phyloP scores from a whole-genome alignment of 1,140 invertebrate genomes.

The Cydia splendana region DNA sequence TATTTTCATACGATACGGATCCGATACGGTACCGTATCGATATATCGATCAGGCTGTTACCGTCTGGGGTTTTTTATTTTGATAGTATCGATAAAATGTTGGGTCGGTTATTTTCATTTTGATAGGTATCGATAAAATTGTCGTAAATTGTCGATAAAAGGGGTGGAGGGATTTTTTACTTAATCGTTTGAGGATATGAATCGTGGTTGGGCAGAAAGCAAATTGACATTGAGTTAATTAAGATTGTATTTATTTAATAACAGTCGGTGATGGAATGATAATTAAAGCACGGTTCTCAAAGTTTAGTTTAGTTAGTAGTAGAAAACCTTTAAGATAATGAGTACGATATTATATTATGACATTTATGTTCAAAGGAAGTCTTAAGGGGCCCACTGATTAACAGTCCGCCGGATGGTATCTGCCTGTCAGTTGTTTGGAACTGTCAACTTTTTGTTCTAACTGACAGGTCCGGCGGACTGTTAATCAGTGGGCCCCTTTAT shows the following conservation, averaged over 20 bases:
- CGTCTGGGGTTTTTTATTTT: slow-evolving; percentile 16
- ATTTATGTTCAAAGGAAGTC: too few species aligned
- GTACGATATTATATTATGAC: too few species aligned
- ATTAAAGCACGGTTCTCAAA: not conserved
- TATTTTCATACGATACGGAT: slow-evolving; percentile 22
- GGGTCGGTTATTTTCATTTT: slow-evolving; percentile 2
- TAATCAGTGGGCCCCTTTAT: too few species aligned
- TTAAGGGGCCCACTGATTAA: too few species aligned
- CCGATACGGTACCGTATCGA: slow-evolving; percentile 8
- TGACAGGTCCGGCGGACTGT: too few species aligned
- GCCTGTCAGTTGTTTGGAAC: too few species aligned
- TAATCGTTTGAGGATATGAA: not conserved
- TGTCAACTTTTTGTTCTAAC: too few species aligned
- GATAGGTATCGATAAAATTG: not conserved
- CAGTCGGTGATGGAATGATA: not conserved
- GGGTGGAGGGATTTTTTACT: not conserved
- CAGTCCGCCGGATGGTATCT: too few species aligned
- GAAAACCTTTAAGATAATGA: not conserved
- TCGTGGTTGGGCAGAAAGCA: not conserved
- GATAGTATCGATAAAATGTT: slow-evolving; percentile 13
- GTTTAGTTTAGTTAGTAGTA: too few species aligned
- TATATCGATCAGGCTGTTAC: slow-evolving; percentile 14
- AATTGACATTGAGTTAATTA: slow-evolving; percentile 10
- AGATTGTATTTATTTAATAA: not conserved
- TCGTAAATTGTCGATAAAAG: not conserved